phyloP scores from a whole-genome alignment of 2,797 vertebrate species.

The Pipistrellus pipistrellus region DNA sequence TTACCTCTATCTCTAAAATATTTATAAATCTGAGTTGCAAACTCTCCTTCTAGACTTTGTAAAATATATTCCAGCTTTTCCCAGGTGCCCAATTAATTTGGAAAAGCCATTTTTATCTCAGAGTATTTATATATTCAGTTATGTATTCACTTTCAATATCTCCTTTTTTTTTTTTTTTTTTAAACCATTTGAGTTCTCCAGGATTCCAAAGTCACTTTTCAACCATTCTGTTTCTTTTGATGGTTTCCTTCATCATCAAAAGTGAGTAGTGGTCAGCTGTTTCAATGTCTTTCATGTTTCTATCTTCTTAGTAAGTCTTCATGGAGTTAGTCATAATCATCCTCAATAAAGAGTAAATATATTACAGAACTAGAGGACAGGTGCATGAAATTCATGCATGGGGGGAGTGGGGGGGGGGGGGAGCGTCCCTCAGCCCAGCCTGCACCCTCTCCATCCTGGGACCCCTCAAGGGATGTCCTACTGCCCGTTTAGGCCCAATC shows the following conservation, averaged over 20 bases:
- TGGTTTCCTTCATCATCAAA: background rate
- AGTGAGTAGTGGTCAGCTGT: background rate
- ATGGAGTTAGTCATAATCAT: background rate
- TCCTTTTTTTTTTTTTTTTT: background rate
- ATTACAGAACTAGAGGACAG: too few species aligned
- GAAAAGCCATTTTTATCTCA: background rate
- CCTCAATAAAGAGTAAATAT: background rate
- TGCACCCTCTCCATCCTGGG: too few species aligned
- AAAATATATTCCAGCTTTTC: background rate
- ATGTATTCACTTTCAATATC: background rate
- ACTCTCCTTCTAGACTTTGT: background rate
- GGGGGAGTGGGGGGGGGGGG: too few species aligned
- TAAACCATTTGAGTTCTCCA: background rate
- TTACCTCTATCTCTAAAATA: background rate
- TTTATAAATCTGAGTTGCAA: constrained; percentile 17
- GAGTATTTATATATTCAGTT: background rate
- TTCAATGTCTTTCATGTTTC: background rate
- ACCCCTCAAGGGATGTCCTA: too few species aligned
- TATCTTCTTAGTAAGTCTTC: background rate
- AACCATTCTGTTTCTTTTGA: background rate
- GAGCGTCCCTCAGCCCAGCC: too few species aligned
- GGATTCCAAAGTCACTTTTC: background rate
- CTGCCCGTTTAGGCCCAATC: too few species aligned
- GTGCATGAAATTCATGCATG: too few species aligned
- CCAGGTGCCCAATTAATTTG: background rate